These are phyloP conservation scores for Catalaphyllia jardinei DNA, from an alignment of 64 coral and sea anemone species.

Conservation along the genomic window DNA sequence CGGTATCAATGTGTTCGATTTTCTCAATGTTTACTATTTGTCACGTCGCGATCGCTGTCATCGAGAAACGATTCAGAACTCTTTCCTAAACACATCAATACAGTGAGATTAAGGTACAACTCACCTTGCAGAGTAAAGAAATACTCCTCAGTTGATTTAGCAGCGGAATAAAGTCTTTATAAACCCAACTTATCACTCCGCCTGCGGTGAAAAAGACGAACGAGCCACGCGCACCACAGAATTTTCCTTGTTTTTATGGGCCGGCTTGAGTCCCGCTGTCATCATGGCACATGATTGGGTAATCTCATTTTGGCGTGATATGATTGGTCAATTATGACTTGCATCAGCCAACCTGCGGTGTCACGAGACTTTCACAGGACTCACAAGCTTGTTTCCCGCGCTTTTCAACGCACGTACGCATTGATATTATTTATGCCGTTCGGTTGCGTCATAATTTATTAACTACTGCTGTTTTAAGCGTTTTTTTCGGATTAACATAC, in stretches of 20 bases:
- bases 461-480: too few relatives aligned
- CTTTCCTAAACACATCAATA: not conserved
- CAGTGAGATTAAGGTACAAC: not conserved
- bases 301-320: not conserved
- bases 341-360: constrained; percentile 1
- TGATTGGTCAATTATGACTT: constrained; percentile 30
- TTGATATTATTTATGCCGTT: too few relatives aligned
- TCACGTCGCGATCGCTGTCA: not conserved
- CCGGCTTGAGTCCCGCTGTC: not conserved
- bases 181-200: not conserved
- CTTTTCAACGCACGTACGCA: not conserved
- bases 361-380: constrained; percentile 34
- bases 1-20: not conserved
- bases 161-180: not conserved
- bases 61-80: not conserved
- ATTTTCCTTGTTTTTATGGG: not conserved
- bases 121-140: not conserved
- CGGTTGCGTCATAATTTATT: too few relatives aligned
- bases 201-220: not conserved
- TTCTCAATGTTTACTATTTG: not conserved
- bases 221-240: not conserved
- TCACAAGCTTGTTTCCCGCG: constrained; percentile 9
- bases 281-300: constrained; percentile 8
- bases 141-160: not conserved
- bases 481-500: too few relatives aligned